Evolutionary conservation across 1,140 invertebrate species (phyloP).

Genomic region (Papilio polyxenes): DNA sequence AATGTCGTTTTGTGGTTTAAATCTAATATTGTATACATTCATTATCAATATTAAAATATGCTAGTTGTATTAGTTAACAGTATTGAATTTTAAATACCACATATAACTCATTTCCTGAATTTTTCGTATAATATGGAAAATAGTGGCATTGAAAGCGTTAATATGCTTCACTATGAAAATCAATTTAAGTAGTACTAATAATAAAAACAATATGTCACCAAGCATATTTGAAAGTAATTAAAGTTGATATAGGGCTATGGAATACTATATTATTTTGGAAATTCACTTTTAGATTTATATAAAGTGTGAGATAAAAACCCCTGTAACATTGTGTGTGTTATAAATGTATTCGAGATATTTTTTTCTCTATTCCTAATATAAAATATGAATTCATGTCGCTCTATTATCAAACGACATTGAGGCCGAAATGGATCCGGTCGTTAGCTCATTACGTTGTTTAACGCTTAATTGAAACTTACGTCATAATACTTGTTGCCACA

Average conservation of each 20-base stretch:
- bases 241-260: too few species aligned
- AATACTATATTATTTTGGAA: too few species aligned
- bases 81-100: not conserved
- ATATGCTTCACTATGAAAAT: too few species aligned
- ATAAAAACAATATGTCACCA: too few species aligned
- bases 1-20: not conserved
- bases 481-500: not conserved
- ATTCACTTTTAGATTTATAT: not conserved
- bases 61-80: not conserved
- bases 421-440: slow-evolving; percentile 11
- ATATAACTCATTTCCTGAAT: too few species aligned
- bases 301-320: not conserved
- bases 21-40: not conserved
- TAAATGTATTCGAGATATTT: not conserved
- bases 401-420: not conserved
- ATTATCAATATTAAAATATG: not conserved
- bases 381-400: not conserved
- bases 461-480: slow-evolving; percentile 5
- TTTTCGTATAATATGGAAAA: too few species aligned
- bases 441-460: slow-evolving; percentile 11
- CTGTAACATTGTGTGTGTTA: not conserved
- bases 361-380: not conserved
- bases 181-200: too few species aligned
- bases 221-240: not conserved
- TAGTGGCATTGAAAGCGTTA: too few species aligned